Evolutionary conservation across 2,888 invertebrate genomes (phyloP), one percentile per base, ranked within the genome.

Genomic region (Belgica antarctica): DNA sequence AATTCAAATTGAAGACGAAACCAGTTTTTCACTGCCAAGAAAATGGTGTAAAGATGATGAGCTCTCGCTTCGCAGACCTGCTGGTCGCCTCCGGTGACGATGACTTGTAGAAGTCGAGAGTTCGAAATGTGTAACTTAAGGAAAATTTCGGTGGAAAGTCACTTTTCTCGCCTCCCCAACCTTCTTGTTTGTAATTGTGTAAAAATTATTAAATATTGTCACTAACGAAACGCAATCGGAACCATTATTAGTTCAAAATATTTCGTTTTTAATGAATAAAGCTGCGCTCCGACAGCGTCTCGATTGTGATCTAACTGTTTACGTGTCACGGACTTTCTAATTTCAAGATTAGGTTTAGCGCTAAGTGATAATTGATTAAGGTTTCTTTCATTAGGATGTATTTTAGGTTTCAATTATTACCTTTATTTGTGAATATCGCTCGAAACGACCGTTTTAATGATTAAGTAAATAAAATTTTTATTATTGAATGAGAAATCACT

Each of bases 21-120:
- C 68, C 68, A 68, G 68, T 68, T 68, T 22, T 68, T 68, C 68
- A 68, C 68, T 68, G 68, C 68, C 68, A 68, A 52, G 57, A 68
- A 28, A 68, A 57, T 22, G 47, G 19, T 47, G 47, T 47, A 65
- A 57, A 57, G 52, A 27, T 25, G 12, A 31, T 31, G 22, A 52
- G 15, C 22, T 52, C 52, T n/a, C 52, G 52, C 52, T 52, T 22
- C 7, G 34, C 34, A 8, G 52, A 10, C 52, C 52, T 10, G 7
- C 46, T 34, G 8, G 15, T 31, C 15, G 46, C n/a, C 52, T 52
- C 22, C 17, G 52, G 2, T 2, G 4, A 4, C 41, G 41, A 22
- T 17, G 19, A 19, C n/a, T 27, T 59, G 25, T 59, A 7, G n/a
- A n/a, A n/a, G n/a, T n/a, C n/a, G n/a, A n/a, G 41, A 27, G n/a